These are phyloP conservation scores for Gerris lacustris DNA, from an alignment of 2,888 invertebrate species.

Conservation along the genomic window DNA sequence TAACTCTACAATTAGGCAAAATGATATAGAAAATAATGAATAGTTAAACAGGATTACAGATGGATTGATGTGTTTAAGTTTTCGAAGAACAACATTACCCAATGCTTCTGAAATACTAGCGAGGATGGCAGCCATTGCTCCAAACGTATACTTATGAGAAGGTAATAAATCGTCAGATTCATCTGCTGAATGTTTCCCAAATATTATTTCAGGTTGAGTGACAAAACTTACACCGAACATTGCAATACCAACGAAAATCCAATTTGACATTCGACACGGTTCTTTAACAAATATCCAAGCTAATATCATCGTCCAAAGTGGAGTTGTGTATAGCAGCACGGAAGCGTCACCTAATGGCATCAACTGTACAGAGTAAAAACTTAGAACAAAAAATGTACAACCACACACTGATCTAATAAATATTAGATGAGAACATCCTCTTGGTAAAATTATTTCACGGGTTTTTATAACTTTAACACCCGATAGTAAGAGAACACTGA, in stretches of 20 bases:
- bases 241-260: not conserved
- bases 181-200: not conserved
- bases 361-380: slow-evolving; percentile 20
- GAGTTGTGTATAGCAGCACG: slow-evolving; percentile 23
- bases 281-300: slow-evolving; percentile 19
- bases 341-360: slow-evolving; percentile 23
- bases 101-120: slow-evolving; percentile 20
- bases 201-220: slow-evolving; percentile 19
- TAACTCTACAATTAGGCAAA: not conserved
- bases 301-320: slow-evolving; percentile 18
- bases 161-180: not conserved
- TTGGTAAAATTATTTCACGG: slow-evolving; percentile 10
- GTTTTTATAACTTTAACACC: not conserved
- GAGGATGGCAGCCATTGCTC: slow-evolving; percentile 14
- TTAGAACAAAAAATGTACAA: slow-evolving; percentile 14
- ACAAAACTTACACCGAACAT: slow-evolving; percentile 20
- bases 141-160: slow-evolving; percentile 12
- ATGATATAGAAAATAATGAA: not conserved
- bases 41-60: slow-evolving; percentile 18
- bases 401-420: slow-evolving; percentile 15
- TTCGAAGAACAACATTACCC: slow-evolving; percentile 18
- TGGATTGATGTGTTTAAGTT: slow-evolving; percentile 20
- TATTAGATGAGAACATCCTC: slow-evolving; percentile 6
- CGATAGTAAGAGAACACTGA: slow-evolving; percentile 16
- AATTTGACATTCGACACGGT: slow-evolving; percentile 11